phyloP scores from a whole-genome alignment of 2,113 vertebrate species.

The Carollia perspicillata region DNA sequence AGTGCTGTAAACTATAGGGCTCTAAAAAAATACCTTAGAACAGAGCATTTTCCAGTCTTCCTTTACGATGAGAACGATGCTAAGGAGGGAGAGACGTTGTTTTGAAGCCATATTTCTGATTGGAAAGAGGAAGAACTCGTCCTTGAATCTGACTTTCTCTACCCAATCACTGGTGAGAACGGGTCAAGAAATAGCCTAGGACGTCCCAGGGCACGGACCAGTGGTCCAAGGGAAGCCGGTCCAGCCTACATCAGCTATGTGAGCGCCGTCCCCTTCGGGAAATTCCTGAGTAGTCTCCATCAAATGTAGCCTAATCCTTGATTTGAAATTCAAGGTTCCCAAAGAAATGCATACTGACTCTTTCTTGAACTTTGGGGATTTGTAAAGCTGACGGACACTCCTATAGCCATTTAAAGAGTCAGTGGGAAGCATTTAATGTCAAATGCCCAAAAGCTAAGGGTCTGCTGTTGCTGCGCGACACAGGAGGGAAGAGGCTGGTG shows the following conservation, averaged over 20 bases:
- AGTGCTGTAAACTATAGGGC: background rate
- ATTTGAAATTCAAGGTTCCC: background rate
- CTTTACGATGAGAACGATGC: background rate
- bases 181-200: background rate
- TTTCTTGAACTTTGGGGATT: background rate
- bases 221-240: background rate
- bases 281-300: background rate
- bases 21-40: background rate
- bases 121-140: background rate
- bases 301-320: background rate
- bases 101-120: background rate
- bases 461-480: background rate
- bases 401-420: background rate
- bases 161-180: background rate
- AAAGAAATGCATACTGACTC: background rate
- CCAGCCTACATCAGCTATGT: rapidly evolving
- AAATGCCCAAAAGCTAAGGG: background rate
- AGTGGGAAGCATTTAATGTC: background rate
- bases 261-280: background rate
- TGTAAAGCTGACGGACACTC: background rate
- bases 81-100: background rate
- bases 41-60: background rate
- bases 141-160: background rate
- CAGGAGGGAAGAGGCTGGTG: background rate
- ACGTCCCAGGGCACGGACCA: background rate